Percentiles rank a stretch among this genome's conserved stretches.
Conservation (phyloP, 2,113 vertebrate species). For the Suricata suricatta region DNA sequence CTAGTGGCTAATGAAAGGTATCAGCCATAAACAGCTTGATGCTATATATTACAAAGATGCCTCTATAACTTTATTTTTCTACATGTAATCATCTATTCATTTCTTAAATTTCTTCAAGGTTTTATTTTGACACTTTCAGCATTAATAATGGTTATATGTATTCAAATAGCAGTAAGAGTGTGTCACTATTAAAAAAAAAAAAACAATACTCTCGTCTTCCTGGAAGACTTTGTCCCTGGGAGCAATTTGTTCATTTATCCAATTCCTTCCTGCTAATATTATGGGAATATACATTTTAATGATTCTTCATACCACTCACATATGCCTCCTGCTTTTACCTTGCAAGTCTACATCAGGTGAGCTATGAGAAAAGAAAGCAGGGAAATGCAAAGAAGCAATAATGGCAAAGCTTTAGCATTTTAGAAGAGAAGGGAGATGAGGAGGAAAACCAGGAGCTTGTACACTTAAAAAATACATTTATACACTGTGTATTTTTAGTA, state of each 20-base stretch:
- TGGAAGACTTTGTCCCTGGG: not conserved
- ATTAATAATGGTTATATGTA: not conserved
- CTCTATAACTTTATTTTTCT: not conserved
- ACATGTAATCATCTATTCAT: not conserved
- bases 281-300: not conserved
- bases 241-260: not conserved
- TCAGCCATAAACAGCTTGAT: not conserved
- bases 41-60: not conserved
- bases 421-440: not conserved
- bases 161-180: not conserved
- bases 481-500: not conserved
- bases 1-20: not conserved
- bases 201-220: not conserved
- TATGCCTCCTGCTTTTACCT: not conserved
- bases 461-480: not conserved
- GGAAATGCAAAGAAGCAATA: not conserved
- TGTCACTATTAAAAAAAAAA: not conserved
- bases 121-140: not conserved
- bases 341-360: not conserved
- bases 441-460: not conserved
- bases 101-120: not conserved
- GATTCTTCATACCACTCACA: not conserved
- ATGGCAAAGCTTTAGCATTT: not conserved
- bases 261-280: not conserved
- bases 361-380: not conserved